Conservation (phyloP, 2,113 vertebrate genomes). For the Pelmatolapia mariae region DNA sequence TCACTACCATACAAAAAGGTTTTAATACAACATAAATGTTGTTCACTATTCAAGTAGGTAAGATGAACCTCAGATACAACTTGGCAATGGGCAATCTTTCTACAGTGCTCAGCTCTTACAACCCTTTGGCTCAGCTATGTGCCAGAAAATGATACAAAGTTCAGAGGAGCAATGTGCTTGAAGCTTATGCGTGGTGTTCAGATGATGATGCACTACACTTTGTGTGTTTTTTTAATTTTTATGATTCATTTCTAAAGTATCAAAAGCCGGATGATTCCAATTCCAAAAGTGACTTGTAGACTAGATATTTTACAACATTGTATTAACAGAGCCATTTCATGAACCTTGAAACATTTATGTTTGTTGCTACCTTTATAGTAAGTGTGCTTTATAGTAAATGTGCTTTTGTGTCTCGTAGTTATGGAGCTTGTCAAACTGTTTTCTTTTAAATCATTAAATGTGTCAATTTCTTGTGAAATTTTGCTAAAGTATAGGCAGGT, state of each 20-base stretch:
- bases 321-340: background rate
- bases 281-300: background rate
- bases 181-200: background rate
- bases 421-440: background rate
- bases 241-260: background rate
- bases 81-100: background rate
- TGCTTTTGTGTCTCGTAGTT: background rate
- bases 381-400: background rate
- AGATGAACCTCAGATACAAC: background rate
- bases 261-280: background rate
- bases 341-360: background rate
- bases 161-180: background rate
- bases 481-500: background rate
- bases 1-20: background rate
- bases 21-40: background rate
- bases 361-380: background rate
- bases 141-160: background rate
- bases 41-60: background rate
- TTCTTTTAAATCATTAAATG: background rate
- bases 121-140: background rate
- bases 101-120: background rate
- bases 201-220: background rate
- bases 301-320: background rate
- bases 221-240: background rate
- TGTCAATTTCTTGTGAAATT: background rate